Evolutionary conservation across 1,140 invertebrate genomes (phyloP).

Genomic region (Samia ricini): DNA sequence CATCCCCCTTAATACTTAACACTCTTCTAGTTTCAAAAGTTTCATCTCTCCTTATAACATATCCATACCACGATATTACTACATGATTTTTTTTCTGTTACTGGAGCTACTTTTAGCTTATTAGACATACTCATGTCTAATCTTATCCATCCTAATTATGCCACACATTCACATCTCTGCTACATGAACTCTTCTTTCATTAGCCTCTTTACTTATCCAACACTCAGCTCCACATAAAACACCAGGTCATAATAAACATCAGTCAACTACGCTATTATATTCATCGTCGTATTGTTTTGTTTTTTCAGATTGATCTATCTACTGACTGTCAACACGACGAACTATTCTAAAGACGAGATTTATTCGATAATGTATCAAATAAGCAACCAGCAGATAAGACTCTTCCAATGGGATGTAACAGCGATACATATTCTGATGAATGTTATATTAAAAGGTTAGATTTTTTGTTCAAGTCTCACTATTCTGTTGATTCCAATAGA

Average conservation of each 20-base stretch:
- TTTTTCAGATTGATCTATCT: constrained; percentile 40
- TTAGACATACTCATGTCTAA: background rate
- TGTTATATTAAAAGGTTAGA: constrained; percentile 35
- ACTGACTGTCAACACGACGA: constrained; percentile 30
- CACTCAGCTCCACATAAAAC: background rate
- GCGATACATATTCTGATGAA: constrained; percentile 36
- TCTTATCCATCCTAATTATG: background rate
- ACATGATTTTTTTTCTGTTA: too few species aligned
- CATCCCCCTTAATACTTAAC: too few species aligned
- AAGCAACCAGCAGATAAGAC: constrained; percentile 38
- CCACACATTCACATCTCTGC: too few species aligned
- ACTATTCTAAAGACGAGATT: constrained; percentile 37
- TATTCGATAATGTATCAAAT: constrained; percentile 50
- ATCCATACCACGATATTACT: too few species aligned
- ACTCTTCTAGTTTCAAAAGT: too few species aligned
- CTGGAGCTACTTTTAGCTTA: background rate
- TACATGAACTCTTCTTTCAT: background rate
- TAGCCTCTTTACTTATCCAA: background rate
- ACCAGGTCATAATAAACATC: too few species aligned
- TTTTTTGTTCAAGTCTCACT: too few species aligned
- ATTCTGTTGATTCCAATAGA: background rate
- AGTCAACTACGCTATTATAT: too few species aligned
- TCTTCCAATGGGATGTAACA: constrained; percentile 46
- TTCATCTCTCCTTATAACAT: too few species aligned
- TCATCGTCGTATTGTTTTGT: background rate